Conservation (phyloP, 2,113 vertebrate species). For the Murina feae region DNA sequence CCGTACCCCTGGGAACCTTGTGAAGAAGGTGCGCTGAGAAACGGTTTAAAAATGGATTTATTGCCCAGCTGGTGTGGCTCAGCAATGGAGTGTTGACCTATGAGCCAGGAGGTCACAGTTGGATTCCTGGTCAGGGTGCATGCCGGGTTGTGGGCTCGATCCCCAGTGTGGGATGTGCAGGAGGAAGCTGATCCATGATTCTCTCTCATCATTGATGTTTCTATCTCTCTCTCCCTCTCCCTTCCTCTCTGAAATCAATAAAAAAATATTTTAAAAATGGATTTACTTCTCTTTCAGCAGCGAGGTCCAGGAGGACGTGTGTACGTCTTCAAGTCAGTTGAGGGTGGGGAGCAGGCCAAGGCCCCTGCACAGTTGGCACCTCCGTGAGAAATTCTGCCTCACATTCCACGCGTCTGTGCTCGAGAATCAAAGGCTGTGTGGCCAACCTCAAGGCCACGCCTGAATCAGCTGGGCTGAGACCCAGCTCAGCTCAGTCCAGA, state of each 20-base stretch:
- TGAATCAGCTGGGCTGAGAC: background rate
- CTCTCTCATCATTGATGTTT: too few species aligned
- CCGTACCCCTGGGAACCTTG: background rate
- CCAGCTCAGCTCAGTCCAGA: background rate
- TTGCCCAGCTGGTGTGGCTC: too few species aligned
- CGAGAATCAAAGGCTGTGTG: background rate
- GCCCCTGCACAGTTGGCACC: background rate
- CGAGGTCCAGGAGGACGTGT: background rate
- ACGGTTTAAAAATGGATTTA: background rate
- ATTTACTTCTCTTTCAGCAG: background rate
- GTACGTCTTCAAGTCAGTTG: background rate
- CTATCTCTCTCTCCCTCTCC: too few species aligned
- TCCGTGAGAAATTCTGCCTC: background rate
- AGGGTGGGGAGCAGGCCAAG: background rate
- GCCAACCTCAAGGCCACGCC: background rate
- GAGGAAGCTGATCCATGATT: too few species aligned
- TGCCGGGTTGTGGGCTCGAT: too few species aligned
- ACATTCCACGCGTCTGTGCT: conserved; percentile 6
- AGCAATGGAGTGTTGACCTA: too few species aligned
- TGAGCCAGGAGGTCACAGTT: too few species aligned
- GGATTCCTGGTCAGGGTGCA: too few species aligned
- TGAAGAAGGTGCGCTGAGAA: background rate
- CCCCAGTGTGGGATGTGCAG: too few species aligned
- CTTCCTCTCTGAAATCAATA: too few species aligned
- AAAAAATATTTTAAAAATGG: too few species aligned